Evolutionary conservation across 2,797 vertebrate species (phyloP).

Genomic region (Myripristis murdjan): DNA sequence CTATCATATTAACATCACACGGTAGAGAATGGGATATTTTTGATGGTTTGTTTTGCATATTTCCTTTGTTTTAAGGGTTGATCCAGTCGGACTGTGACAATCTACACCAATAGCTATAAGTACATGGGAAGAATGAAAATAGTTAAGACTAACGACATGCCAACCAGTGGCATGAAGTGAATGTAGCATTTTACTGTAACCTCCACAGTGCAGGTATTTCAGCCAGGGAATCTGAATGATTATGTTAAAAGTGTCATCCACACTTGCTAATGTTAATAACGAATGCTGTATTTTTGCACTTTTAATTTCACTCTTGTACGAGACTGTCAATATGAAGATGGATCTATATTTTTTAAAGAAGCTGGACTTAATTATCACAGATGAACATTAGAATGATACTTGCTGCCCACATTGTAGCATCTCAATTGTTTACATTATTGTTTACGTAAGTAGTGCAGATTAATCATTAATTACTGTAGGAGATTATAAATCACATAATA

Average conservation of each 20-base stretch:
- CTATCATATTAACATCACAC: neutral
- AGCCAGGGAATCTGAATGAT: constrained; percentile 28
- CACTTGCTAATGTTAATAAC: constrained; percentile 22
- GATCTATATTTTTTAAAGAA: constrained; percentile 15
- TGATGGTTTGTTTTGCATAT: constrained; percentile 14
- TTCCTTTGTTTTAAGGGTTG: constrained; percentile 28
- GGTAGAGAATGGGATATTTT: neutral
- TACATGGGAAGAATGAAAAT: neutral
- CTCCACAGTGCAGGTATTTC: constrained; percentile 22
- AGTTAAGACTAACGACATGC: constrained; percentile 1
- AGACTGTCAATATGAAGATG: constrained; percentile 3
- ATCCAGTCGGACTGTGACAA: constrained; percentile 25
- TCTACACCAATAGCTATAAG: constrained; percentile 10
- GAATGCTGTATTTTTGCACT: constrained; percentile 44
- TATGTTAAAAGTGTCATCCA: constrained; percentile 6
- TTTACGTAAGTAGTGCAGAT: constrained; percentile 31
- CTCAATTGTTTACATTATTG: constrained; percentile 26
- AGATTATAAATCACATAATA: constrained; percentile 51
- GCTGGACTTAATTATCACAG: neutral
- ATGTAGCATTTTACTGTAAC: constrained; percentile 50
- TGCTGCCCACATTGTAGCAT: constrained; percentile 24
- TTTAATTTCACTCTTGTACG: constrained; percentile 27
- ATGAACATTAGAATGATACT: constrained; percentile 34
- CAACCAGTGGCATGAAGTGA: constrained; percentile 17
- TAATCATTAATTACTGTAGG: constrained; percentile 8